Base-by-base conservation (phyloP, 2,797 vertebrate species). In the Phoeniculus purpureus region DNA sequence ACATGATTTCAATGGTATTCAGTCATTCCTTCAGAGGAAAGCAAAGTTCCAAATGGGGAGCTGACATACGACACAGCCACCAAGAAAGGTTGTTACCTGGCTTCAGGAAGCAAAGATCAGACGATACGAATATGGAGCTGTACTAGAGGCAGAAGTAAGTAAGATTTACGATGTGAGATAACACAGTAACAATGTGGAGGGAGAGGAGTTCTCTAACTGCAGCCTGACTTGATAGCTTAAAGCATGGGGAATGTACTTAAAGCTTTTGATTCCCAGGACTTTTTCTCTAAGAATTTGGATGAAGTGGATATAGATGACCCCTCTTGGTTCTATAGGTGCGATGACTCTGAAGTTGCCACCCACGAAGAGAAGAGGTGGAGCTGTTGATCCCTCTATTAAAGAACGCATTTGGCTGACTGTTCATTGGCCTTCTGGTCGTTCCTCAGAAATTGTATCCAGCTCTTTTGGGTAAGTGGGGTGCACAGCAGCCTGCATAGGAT, bases 41-140 rank as follows among this genome's bases (percentile, higher is more conserved):
- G 91, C 80, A 79, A 86, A 91, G 92, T 88, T 68, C 73, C 94
- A 64, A 97, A 97, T 14, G 98, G 97, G 59, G 96, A 96, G 32
- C 47, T 93, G 56, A 74, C 45, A 40, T 85, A 90, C 15, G 97
- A 97, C 51, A 96, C 86, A n/a, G 68, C 95, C 14, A 32, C 22
- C 2, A 97, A 97, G 85, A 98, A 91, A 21, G 97, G 98, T 34
- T 98, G 98, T 94, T 99, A 97, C 88, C 96, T 99, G 37, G 99
- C 98, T 7, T 99, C 99, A 0, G 99, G 99, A 58, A 99, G 99
- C 97, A 99, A 98, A 97, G 99, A 99, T 96, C 99, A 99, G 96
- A 99, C 98, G 0, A 71, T 99, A 54, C 98, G 98, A 56, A 97
- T 99, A 84, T 99, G 99, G 99, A 99, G 98, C 97, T 98, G 97